These are phyloP conservation scores for Tolmerus cingulatus DNA, from an alignment of 2,888 invertebrate genomes.

Conservation along the genomic window DNA sequence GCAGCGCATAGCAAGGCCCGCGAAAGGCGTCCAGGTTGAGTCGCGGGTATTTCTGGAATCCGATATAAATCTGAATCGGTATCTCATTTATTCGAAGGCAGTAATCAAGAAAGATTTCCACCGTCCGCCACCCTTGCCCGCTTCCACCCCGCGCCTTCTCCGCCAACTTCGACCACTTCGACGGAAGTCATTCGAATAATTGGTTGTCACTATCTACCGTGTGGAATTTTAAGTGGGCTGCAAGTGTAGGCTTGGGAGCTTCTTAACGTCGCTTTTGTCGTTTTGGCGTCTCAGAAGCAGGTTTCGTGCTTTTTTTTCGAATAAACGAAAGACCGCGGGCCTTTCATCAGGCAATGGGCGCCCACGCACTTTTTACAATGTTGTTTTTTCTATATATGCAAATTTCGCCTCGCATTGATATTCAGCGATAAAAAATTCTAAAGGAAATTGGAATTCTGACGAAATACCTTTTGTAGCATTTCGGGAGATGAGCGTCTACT, in stretches of 20 bases:
- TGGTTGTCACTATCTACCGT: slow-evolving; percentile 49
- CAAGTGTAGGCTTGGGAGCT: slow-evolving; percentile 27
- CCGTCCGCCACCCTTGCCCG: slow-evolving; percentile 33
- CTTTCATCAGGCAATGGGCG: not conserved
- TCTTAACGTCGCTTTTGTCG: not conserved
- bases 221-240: slow-evolving; percentile 47
- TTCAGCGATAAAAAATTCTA: slow-evolving; percentile 26
- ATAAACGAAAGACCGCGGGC: not conserved
- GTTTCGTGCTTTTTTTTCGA: not conserved
- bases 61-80: slow-evolving; percentile 31
- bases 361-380: slow-evolving; percentile 5
- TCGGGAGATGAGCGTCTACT: not conserved
- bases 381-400: slow-evolving; percentile 12
- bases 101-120: not conserved
- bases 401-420: slow-evolving; percentile 12
- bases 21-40: not conserved
- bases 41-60: slow-evolving; percentile 23
- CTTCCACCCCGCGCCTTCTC: not conserved
- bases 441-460: slow-evolving; percentile 26
- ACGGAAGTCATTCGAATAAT: slow-evolving; percentile 52
- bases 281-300: not conserved
- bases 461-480: not conserved
- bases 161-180: slow-evolving; percentile 25
- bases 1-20: not conserved
- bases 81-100: slow-evolving; percentile 29